Evolutionary conservation across 2,113 vertebrate genomes (phyloP).

Genomic region (Mesembrinibis cayennensis): DNA sequence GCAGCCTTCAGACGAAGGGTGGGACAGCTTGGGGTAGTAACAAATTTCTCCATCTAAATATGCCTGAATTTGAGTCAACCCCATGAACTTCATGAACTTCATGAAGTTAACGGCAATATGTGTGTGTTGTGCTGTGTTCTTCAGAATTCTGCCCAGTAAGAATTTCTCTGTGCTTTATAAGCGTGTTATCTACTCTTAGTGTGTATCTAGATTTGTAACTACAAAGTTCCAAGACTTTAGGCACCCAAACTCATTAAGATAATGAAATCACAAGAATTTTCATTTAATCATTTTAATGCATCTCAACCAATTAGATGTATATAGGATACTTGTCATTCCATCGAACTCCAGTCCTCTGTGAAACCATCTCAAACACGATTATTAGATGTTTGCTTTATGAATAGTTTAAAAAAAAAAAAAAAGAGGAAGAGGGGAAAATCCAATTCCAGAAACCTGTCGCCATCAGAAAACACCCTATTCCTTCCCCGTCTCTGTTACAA

Average conservation of each 20-base stretch:
- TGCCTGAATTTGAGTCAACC: not conserved
- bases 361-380: not conserved
- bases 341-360: not conserved
- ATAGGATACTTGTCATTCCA: not conserved
- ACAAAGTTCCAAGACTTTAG: not conserved
- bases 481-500: not conserved
- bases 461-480: not conserved
- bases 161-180: not conserved
- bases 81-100: not conserved
- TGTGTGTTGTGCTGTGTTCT: not conserved
- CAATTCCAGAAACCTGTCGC: not conserved
- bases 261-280: not conserved
- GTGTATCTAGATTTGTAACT: not conserved
- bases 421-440: not conserved
- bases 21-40: not conserved
- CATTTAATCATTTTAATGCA: not conserved
- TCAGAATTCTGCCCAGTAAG: not conserved
- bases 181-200: not conserved
- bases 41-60: not conserved
- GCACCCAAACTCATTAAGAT: not conserved
- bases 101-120: not conserved
- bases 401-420: not conserved
- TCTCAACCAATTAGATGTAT: not conserved
- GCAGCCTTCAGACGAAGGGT: not conserved
- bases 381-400: not conserved